A percentile compares a stretch with the other conserved stretches of the same genome.
Evolutionary conservation across 2,888 invertebrate genomes (phyloP).

Genomic region (Sminthurides aquaticus): DNA sequence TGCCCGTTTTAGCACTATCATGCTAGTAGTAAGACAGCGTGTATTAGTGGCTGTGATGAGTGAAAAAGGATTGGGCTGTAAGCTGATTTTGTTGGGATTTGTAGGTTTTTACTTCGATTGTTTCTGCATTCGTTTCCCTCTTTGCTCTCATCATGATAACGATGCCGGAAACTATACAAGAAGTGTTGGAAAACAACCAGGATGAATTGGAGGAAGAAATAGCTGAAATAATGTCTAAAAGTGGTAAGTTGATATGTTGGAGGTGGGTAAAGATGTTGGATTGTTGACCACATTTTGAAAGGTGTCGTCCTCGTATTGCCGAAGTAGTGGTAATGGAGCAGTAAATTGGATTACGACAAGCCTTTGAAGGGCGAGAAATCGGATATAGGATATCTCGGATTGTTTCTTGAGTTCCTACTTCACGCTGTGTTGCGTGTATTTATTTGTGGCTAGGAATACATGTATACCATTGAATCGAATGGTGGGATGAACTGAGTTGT

Average conservation of each 20-base stretch:
- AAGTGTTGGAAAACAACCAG: background rate
- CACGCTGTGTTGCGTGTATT: too few species aligned
- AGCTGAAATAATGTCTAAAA: background rate
- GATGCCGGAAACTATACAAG: background rate
- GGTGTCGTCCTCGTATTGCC: background rate
- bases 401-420: too few species aligned
- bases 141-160: background rate
- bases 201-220: background rate
- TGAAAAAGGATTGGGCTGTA: background rate
- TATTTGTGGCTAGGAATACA: too few species aligned
- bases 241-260: background rate
- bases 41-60: background rate
- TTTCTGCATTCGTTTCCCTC: background rate
- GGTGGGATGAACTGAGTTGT: too few species aligned
- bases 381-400: too few species aligned
- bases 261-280: background rate
- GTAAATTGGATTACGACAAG: background rate
- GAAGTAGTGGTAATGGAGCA: too few species aligned
- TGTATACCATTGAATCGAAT: too few species aligned
- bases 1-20: too few species aligned
- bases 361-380: background rate
- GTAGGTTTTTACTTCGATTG: background rate
- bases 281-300: too few species aligned
- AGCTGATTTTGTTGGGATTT: background rate
- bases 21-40: too few species aligned